These are phyloP conservation scores for Pyrocephalus nanus DNA, from an alignment of 2,797 vertebrate species.

Conservation along the genomic window DNA sequence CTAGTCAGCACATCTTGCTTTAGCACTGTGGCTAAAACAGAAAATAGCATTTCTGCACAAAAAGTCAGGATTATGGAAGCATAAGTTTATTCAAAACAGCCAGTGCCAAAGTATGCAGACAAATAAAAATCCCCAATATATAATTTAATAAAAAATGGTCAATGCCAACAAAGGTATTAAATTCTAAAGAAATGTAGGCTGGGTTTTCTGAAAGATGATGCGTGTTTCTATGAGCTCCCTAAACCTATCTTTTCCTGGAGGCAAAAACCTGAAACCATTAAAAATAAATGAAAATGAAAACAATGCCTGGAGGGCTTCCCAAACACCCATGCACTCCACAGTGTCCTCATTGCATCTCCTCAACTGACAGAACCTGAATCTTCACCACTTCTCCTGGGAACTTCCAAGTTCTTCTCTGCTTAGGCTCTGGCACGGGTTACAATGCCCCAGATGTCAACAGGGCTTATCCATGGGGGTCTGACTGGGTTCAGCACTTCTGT, in stretches of 20 bases:
- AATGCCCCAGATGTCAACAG: neutral
- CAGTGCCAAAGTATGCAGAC: neutral
- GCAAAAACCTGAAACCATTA: conserved; percentile 28
- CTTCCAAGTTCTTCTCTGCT: neutral
- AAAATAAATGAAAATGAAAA: neutral
- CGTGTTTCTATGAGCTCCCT: neutral
- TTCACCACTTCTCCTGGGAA: conserved; percentile 7
- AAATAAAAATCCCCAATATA: neutral
- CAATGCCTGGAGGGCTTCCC: conserved; percentile 26
- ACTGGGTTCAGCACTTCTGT: neutral
- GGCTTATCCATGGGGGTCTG: neutral
- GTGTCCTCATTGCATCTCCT: neutral
- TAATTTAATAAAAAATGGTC: neutral
- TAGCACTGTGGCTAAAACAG: neutral
- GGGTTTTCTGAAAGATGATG: neutral
- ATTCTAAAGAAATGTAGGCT: neutral
- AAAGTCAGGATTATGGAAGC: neutral
- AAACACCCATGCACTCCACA: neutral
- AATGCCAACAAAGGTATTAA: neutral
- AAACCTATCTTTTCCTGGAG: neutral
- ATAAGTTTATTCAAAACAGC: neutral
- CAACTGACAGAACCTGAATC: neutral
- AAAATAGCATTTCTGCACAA: neutral
- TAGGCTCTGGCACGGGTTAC: neutral
- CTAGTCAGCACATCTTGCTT: neutral